phyloP scores from a whole-genome alignment of 2,888 invertebrate genomes.

The Mayetiola destructor region DNA sequence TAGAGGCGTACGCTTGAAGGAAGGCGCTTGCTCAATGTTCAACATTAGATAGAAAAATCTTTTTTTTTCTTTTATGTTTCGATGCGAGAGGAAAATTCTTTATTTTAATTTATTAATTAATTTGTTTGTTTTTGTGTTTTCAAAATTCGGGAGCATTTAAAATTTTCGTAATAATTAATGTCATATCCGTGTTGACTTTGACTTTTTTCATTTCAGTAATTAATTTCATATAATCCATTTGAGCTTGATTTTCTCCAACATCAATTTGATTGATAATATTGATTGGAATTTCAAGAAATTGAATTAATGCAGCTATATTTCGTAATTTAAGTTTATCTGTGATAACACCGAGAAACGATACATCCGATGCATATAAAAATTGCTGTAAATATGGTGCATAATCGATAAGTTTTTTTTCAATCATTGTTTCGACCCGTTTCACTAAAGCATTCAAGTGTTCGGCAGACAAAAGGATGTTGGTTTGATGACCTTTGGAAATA shows the following conservation, averaged over 20 bases:
- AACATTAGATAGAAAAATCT: background rate
- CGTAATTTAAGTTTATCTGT: conserved; percentile 18
- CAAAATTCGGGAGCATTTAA: conserved; percentile 4
- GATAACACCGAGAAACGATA: conserved; percentile 15
- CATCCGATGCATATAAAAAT: conserved; percentile 23
- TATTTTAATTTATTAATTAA: too few species aligned
- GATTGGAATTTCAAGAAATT: conserved; percentile 28
- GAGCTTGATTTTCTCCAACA: conserved; percentile 20
- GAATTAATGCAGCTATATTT: conserved; percentile 26
- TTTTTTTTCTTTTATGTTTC: background rate
- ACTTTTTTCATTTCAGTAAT: conserved; percentile 29
- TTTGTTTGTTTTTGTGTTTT: too few species aligned
- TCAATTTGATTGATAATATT: conserved; percentile 29
- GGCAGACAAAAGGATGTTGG: conserved; percentile 28
- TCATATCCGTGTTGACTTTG: conserved; percentile 18
- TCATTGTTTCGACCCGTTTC: conserved; percentile 25
- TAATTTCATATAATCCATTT: conserved; percentile 28
- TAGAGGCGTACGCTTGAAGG: background rate
- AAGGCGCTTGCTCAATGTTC: background rate
- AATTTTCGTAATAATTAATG: conserved; percentile 2
- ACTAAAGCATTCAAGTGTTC: conserved; percentile 30
- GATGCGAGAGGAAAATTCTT: background rate
- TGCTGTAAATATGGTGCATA: conserved; percentile 25
- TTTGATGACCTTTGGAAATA: conserved; percentile 36
- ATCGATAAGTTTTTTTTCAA: conserved; percentile 24